A percentile compares a stretch with the other conserved stretches of the same genome.
phyloP scores from a whole-genome alignment of 2,888 invertebrate species.

The Aporophyla lueneburgensis region DNA sequence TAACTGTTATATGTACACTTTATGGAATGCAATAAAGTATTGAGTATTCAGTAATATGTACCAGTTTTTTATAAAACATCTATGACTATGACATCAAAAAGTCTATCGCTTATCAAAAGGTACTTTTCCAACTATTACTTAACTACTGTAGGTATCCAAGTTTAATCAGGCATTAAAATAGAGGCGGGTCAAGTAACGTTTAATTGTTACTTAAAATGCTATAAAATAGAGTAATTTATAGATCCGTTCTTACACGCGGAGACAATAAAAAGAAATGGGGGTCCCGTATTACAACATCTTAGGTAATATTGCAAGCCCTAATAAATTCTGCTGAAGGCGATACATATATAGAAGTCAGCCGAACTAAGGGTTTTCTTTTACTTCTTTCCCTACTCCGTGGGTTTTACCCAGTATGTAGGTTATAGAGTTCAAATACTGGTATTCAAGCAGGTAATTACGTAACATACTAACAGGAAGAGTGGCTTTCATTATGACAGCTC shows the following conservation, averaged over 20 bases:
- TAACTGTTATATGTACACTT: too few relatives aligned
- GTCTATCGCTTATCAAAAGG: background rate
- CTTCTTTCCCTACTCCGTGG: too few relatives aligned
- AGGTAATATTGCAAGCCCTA: background rate
- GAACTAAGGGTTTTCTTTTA: too few relatives aligned
- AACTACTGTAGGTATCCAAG: slow-evolving; percentile 7
- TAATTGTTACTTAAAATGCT: slow-evolving; percentile 56
- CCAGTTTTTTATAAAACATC: too few relatives aligned
- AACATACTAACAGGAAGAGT: too few relatives aligned
- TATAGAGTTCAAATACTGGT: too few relatives aligned
- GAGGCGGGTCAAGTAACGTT: slow-evolving; percentile 73
- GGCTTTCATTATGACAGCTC: too few relatives aligned
- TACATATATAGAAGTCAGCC: too few relatives aligned
- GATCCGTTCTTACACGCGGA: slow-evolving; percentile 30
- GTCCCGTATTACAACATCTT: slow-evolving; percentile 71
- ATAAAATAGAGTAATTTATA: slow-evolving; percentile 66
- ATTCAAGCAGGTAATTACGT: too few relatives aligned
- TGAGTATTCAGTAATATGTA: too few relatives aligned
- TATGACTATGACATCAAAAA: background rate
- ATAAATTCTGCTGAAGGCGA: background rate
- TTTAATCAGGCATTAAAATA: slow-evolving; percentile 50
- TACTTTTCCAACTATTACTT: slow-evolving; percentile 7
- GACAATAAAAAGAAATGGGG: slow-evolving; percentile 69
- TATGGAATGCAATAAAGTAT: too few relatives aligned
- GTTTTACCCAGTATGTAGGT: too few relatives aligned